Percentiles rank a stretch among this genome's conserved stretches.
These are phyloP conservation scores for Acanthiza pusilla DNA, from an alignment of 2,797 vertebrate species.

Conservation along the genomic window DNA sequence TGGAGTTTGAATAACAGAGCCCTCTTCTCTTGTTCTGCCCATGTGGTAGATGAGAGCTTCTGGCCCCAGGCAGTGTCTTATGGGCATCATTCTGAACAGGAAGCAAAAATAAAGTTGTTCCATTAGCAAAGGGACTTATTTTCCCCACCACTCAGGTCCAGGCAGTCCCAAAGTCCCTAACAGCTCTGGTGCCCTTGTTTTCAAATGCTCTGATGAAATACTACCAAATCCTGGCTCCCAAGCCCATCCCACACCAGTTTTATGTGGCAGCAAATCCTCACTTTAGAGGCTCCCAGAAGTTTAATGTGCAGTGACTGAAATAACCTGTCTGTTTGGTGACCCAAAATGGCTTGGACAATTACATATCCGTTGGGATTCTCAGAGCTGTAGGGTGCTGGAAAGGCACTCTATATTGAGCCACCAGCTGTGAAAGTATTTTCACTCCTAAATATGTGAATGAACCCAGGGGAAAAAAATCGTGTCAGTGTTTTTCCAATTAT, in stretches of 20 bases:
- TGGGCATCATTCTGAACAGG: background rate
- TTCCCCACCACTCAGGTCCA: background rate
- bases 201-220: background rate
- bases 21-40: background rate
- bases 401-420: background rate
- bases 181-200: background rate
- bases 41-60: background rate
- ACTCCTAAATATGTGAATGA: background rate
- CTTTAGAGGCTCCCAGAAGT: background rate
- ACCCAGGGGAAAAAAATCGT: background rate
- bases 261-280: background rate
- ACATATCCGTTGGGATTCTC: background rate
- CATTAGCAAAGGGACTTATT: background rate
- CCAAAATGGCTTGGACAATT: background rate
- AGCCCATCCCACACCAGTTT: background rate
- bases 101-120: background rate
- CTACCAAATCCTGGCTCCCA: background rate
- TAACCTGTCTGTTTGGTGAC: background rate
- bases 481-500: background rate
- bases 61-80: background rate
- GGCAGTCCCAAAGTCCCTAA: background rate
- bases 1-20: background rate
- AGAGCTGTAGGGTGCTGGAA: background rate
- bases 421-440: conserved; percentile 7
- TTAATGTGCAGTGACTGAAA: conserved; percentile 9